Base-by-base conservation (phyloP, 2,113 vertebrate genomes). In the Perca schrenkii region DNA sequence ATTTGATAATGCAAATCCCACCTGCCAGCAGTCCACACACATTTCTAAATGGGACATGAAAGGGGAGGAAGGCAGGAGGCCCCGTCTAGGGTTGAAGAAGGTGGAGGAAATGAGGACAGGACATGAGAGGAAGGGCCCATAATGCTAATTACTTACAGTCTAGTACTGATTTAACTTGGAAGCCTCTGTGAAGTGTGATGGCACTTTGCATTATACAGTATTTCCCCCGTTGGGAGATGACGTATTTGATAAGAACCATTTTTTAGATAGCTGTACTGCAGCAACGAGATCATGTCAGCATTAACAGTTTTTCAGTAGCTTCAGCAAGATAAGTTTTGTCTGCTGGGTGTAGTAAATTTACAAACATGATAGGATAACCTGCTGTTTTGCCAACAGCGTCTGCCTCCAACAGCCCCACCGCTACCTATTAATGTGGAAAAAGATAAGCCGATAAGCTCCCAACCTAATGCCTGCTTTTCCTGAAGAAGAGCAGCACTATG, bases 1-100 rank as follows among this genome's bases (percentile, higher is more conserved):
- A 57, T 84, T 14, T 82, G 14, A 52, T 74, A 85, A 85, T 73
- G 56, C 25, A 82, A 85, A 83, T 79, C 34, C 82, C 82, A 87
- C 58, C 77, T 87, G 77, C 74, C 40, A 63, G 43, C 49, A 67
- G 72, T 77, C 31, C 60, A 71, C 34, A 34, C 47, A 57, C 62
- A 75, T 53, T 66, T 65, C 49, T 64, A 14, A 77, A 70, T 66
- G 19, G 69, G 70, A 76, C 50, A 72, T 74, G 34, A 80, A 49
- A 75, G 65, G 78, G 13, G 47, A 47, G 13, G 57, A 82, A 52
- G 49, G 76, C 63, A 78, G 12, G 83, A 50, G 79, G 82, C 79
- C 85, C 70, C 2, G 25, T 75, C 46, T 70, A 28, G 53, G 74
- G 25, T 47, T 83, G 58, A 75, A 17, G 13, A 56, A 16, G 31